Percentiles rank a stretch among this genome's conserved stretches.
These are phyloP conservation scores for Rattus rattus DNA, from an alignment of 2,113 vertebrate species.

Conservation along the genomic window DNA sequence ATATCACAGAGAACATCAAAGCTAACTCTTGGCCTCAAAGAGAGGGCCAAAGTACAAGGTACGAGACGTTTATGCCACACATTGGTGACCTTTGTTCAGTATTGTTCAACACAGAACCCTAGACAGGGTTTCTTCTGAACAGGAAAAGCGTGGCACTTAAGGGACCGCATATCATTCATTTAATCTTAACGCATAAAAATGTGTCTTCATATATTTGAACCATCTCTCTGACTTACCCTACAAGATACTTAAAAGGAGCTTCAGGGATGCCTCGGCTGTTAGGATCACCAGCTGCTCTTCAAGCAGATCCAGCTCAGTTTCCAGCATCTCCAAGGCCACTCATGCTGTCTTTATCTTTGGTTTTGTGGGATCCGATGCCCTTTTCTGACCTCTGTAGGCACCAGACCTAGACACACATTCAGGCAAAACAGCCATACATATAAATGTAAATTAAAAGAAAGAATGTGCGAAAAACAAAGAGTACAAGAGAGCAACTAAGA, in stretches of 20 bases:
- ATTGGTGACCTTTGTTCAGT: neutral
- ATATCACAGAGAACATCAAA: neutral
- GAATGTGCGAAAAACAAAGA: neutral
- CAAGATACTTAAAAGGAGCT: neutral
- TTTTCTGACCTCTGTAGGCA: neutral
- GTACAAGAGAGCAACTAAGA: neutral
- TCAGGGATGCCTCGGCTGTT: accelerated
- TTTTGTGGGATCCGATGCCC: neutral
- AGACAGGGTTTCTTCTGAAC: neutral
- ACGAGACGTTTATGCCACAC: neutral
- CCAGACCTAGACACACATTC: neutral
- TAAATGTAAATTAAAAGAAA: neutral
- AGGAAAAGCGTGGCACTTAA: neutral
- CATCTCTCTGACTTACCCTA: neutral
- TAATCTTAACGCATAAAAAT: neutral
- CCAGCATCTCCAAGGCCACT: neutral
- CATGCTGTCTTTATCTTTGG: too few relatives aligned
- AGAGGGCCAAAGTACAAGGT: neutral
- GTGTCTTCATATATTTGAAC: neutral
- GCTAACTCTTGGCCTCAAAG: neutral
- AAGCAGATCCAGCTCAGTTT: neutral
- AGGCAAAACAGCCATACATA: neutral
- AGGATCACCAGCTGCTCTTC: neutral
- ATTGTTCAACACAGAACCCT: neutral
- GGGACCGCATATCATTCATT: neutral